Evolutionary conservation across 2,797 vertebrate genomes (phyloP), one percentile per base, ranked within the genome.

Genomic region (Cossypha polioptera): DNA sequence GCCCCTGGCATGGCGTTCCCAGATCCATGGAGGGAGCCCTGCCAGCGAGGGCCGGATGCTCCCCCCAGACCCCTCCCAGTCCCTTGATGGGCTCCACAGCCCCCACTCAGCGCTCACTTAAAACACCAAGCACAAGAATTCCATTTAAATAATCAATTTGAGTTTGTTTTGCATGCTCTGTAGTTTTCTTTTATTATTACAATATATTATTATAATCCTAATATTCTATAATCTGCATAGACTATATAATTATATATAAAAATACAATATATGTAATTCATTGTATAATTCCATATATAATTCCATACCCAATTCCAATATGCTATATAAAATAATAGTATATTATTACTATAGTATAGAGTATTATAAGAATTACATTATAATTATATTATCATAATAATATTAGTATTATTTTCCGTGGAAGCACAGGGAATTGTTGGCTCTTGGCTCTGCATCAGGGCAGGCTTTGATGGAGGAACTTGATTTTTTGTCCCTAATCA

Each of bases 401-500:
- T 57, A 45, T 22, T 31, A 4, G 6, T 6, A 14, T 13, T 47
- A 4, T 79, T 82, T 90, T 51, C 55, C 5, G 31, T 51, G 75
- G 61, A 79, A 81, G 58, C 47, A 47, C 77, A 67, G 80, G 53
- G 45, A 47, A 73, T 16, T 66, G 55, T 6, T n/a, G 54, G 25
- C 33, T 16, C 28, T 28, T 13, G 6, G 86, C 74, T 24, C 89
- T 71, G 91, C 80, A 33, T 83, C 91, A 42, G 83, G 69, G 77
- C 36, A 1, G 59, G 58, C 85, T 50, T 45, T 65, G 89, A 63
- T 75, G 89, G 66, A 74, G 74, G 77, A 66, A 47, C 71, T 54
- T 28, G 86, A 42, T 63, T 89, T 88, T 77, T 80, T 62, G 85
- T 66, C 50, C 72, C 85, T 87, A 36, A 88, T 90, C 94, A 78